Evolutionary conservation across 2,888 invertebrate genomes (phyloP).

Genomic region (Timema cristinae): DNA sequence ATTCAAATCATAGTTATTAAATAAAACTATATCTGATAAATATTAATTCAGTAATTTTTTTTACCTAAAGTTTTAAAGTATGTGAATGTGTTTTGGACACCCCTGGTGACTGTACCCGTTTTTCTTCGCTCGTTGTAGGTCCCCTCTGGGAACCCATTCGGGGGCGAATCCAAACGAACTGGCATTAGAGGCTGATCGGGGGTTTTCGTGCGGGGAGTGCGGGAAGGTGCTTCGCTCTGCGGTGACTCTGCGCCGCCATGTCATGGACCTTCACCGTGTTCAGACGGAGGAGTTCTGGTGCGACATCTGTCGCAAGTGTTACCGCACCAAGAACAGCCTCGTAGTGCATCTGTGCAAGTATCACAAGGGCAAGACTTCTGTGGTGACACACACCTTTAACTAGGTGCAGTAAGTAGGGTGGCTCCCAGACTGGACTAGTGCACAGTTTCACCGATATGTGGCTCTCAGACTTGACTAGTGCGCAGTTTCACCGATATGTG

Average conservation of each 20-base stretch:
- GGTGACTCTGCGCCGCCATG: constrained; percentile 40
- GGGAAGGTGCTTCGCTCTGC: constrained; percentile 40
- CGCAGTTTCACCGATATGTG: too few species aligned
- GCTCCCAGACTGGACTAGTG: not conserved
- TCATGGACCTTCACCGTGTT: constrained; percentile 40
- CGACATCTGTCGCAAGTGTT: constrained; percentile 40
- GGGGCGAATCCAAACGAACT: constrained; percentile 27
- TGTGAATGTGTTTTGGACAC: too few species aligned
- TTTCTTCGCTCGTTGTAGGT: not conserved
- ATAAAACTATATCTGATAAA: too few species aligned
- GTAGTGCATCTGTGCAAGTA: constrained; percentile 42
- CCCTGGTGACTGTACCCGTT: too few species aligned
- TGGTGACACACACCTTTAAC: not conserved
- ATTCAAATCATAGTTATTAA: too few species aligned
- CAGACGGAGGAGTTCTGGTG: constrained; percentile 41
- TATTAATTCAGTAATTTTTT: too few species aligned
- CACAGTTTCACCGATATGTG: not conserved
- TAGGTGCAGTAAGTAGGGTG: not conserved
- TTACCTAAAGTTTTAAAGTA: too few species aligned
- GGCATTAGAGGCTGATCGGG: constrained; percentile 33
- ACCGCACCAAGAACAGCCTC: constrained; percentile 42
- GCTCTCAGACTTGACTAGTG: not conserved
- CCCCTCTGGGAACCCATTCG: constrained; percentile 24
- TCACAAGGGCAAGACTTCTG: constrained; percentile 36
- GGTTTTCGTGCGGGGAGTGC: constrained; percentile 38